Conservation (phyloP, 2,797 vertebrate species). For the Dermochelys coriacea region DNA sequence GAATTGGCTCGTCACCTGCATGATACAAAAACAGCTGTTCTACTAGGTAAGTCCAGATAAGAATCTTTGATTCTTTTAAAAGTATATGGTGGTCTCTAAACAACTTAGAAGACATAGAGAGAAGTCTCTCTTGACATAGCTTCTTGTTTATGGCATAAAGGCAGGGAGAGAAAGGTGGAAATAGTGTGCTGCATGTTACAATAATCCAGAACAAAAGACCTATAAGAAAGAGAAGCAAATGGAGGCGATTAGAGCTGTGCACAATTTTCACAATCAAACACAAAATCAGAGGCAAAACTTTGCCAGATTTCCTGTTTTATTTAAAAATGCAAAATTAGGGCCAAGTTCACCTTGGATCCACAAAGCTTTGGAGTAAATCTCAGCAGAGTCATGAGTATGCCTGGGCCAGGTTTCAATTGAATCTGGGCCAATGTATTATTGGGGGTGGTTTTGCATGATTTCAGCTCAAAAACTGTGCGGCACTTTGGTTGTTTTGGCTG, state of each 20-base stretch:
- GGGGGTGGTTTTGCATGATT: not conserved
- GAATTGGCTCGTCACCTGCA: slow-evolving; percentile 14
- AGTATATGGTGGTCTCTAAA: slow-evolving; percentile 3
- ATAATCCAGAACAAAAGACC: not conserved
- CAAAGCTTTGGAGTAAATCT: not conserved
- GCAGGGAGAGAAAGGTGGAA: not conserved
- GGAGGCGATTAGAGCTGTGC: fast-evolving
- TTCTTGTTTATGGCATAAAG: not conserved
- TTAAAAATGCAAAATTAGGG: not conserved
- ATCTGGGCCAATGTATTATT: not conserved
- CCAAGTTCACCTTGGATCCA: not conserved
- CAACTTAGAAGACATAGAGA: not conserved
- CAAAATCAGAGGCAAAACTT: not conserved
- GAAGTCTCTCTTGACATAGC: not conserved
- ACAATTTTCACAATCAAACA: not conserved
- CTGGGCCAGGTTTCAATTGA: not conserved
- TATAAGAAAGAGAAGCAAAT: not conserved
- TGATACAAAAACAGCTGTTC: slow-evolving; percentile 27
- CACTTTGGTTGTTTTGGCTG: not conserved
- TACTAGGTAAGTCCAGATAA: not conserved
- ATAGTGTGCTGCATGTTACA: fast-evolving
- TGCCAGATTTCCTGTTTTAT: not conserved
- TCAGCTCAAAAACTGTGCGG: not conserved
- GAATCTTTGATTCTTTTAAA: not conserved
- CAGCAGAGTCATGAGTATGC: not conserved